Evolutionary conservation across 2,797 vertebrate species (phyloP).

Genomic region (Enteromius treurensis): DNA sequence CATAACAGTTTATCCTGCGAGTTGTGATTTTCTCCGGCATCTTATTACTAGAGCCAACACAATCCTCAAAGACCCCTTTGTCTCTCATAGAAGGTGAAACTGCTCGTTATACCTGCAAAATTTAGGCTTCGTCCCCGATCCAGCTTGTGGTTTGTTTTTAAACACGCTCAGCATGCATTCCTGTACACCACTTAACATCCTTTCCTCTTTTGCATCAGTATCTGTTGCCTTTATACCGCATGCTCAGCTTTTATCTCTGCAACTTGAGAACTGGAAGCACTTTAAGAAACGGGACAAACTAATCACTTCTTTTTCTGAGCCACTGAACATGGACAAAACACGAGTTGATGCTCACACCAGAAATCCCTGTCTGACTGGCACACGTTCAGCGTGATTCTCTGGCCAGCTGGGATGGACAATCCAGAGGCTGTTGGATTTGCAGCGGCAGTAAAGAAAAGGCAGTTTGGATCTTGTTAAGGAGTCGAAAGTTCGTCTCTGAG

Average conservation of each 20-base stretch:
- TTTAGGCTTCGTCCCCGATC: conserved; percentile 53
- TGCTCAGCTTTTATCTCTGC: conserved; percentile 73
- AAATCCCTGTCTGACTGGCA: conserved; percentile 57
- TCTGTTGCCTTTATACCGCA: conserved; percentile 64
- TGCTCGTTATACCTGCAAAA: conserved; percentile 69
- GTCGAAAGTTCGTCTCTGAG: conserved; percentile 50
- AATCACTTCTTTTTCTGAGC: conserved; percentile 76
- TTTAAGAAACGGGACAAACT: conserved; percentile 72
- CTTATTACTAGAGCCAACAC: conserved; percentile 73
- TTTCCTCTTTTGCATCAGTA: conserved; percentile 65
- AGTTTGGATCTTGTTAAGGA: background rate
- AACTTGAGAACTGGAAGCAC: conserved; percentile 74
- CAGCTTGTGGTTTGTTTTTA: conserved; percentile 71
- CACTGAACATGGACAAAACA: conserved; percentile 75
- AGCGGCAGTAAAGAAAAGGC: conserved; percentile 63
- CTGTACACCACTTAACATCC: conserved; percentile 60
- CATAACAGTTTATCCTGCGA: conserved; percentile 62
- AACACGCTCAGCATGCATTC: conserved; percentile 69
- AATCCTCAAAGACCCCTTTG: conserved; percentile 81
- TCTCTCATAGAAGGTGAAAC: conserved; percentile 70
- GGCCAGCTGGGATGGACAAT: background rate
- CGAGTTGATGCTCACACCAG: conserved; percentile 65
- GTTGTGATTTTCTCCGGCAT: conserved; percentile 77
- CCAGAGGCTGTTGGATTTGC: conserved; percentile 51
- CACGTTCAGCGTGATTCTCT: conserved; percentile 69